These are phyloP conservation scores for Aldabrachelys gigantea DNA, from an alignment of 2,113 vertebrate species.

Conservation along the genomic window DNA sequence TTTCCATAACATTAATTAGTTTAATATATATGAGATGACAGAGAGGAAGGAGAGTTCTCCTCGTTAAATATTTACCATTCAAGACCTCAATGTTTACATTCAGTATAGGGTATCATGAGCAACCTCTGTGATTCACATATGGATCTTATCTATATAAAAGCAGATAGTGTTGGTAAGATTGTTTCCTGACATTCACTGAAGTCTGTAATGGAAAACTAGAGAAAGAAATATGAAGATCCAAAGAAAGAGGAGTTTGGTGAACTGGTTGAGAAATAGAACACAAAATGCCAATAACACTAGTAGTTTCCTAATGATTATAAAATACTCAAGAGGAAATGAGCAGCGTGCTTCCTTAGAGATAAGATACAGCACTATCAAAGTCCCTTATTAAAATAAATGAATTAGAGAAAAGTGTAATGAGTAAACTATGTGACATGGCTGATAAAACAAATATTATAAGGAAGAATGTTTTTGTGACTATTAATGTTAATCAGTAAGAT, in stretches of 20 bases:
- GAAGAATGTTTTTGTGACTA: not conserved
- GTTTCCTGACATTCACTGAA: not conserved
- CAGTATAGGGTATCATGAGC: not conserved
- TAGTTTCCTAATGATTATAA: not conserved
- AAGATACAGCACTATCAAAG: conserved; percentile 18
- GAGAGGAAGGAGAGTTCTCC: not conserved
- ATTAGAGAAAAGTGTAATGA: not conserved
- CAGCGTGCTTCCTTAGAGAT: not conserved
- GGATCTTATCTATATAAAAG: not conserved
- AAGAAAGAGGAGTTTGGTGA: conserved; percentile 10
- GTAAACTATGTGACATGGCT: not conserved
- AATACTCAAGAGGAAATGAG: conserved; percentile 10
- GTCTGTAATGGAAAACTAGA: not conserved
- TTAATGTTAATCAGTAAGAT: not conserved
- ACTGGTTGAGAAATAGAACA: not conserved
- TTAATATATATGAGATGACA: not conserved
- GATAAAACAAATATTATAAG: not conserved
- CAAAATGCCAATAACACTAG: not conserved
- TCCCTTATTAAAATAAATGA: conserved; percentile 4
- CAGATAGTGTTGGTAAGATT: not conserved
- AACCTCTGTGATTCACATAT: not conserved
- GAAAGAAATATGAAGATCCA: not conserved
- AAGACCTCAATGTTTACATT: not conserved
- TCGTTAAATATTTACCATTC: not conserved
- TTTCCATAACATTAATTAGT: not conserved